These are phyloP conservation scores for Apistogramma diplotaenia DNA, from an alignment of 2,113 vertebrate species.

Conservation along the genomic window DNA sequence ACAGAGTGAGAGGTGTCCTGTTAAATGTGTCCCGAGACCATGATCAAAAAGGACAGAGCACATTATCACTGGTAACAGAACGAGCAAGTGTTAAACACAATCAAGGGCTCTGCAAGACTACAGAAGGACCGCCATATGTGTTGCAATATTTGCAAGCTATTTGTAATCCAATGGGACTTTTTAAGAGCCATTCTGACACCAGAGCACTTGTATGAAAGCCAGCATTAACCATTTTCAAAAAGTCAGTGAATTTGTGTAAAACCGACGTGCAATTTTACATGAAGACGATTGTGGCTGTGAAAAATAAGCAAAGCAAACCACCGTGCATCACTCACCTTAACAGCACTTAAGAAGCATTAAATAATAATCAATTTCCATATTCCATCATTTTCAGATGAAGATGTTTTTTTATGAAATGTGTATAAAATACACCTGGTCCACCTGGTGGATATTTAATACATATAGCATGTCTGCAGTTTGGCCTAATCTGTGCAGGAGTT, in stretches of 20 bases:
- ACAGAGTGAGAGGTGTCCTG: slow-evolving; percentile 22
- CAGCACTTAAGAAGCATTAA: not conserved
- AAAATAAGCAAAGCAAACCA: too few relatives aligned
- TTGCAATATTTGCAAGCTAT: not conserved
- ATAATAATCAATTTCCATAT: not conserved
- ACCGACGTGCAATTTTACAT: too few relatives aligned
- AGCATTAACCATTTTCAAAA: not conserved
- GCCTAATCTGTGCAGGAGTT: slow-evolving; percentile 6
- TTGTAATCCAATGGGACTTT: not conserved
- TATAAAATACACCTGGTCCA: not conserved
- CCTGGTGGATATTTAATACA: not conserved
- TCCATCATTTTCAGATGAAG: not conserved
- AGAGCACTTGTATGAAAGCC: not conserved
- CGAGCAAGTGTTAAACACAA: not conserved
- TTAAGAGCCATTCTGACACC: not conserved
- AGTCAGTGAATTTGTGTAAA: not conserved
- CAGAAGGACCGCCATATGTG: not conserved
- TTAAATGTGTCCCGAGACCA: slow-evolving; percentile 14
- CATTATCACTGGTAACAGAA: not conserved
- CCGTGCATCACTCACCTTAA: too few relatives aligned
- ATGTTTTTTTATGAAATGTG: not conserved
- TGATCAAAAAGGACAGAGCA: not conserved
- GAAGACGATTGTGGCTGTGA: too few relatives aligned
- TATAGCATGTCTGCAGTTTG: not conserved
- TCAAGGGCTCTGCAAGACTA: not conserved